Conservation (phyloP, 2,797 vertebrate genomes). For the Poeciliopsis presidionis region DNA sequence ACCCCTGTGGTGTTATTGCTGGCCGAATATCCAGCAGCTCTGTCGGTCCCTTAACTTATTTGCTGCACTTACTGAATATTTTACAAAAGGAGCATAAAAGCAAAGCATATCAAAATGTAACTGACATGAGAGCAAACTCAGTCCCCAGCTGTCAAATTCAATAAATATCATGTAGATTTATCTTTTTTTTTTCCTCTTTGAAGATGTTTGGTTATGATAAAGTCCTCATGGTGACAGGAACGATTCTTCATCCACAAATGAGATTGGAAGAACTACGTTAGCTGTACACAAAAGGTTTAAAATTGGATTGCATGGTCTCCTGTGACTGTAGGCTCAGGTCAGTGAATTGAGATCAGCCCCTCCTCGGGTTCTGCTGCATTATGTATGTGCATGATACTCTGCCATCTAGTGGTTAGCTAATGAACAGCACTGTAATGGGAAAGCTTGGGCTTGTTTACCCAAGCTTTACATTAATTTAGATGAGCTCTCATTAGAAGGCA, state of each 20-base stretch:
- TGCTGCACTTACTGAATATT: conserved; percentile 20
- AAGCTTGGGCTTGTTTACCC: conserved; percentile 50
- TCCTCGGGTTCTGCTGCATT: conserved; percentile 46
- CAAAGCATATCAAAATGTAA: conserved; percentile 31
- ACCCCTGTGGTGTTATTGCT: conserved; percentile 10
- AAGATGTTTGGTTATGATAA: conserved; percentile 41
- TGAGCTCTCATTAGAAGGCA: not conserved
- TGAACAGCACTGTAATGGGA: conserved; percentile 20
- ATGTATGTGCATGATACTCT: conserved; percentile 62
- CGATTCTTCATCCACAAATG: conserved; percentile 51
- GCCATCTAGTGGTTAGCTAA: conserved; percentile 77
- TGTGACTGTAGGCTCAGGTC: conserved; percentile 47
- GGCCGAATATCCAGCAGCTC: conserved; percentile 26
- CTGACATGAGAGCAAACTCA: conserved; percentile 28
- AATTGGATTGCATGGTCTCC: conserved; percentile 54
- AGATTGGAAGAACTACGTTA: conserved; percentile 56
- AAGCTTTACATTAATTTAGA: conserved; percentile 61
- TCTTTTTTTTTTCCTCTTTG: conserved; percentile 24
- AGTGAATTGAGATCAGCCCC: conserved; percentile 46
- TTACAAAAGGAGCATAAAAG: conserved; percentile 39
- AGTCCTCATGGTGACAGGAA: conserved; percentile 45
- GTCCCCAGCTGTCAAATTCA: conserved; percentile 37
- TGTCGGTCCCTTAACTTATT: conserved; percentile 10
- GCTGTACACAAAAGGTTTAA: conserved; percentile 56
- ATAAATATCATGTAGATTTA: conserved; percentile 43